Base-by-base conservation (phyloP, 2,888 invertebrate genomes). In the Euzophera pinguis region DNA sequence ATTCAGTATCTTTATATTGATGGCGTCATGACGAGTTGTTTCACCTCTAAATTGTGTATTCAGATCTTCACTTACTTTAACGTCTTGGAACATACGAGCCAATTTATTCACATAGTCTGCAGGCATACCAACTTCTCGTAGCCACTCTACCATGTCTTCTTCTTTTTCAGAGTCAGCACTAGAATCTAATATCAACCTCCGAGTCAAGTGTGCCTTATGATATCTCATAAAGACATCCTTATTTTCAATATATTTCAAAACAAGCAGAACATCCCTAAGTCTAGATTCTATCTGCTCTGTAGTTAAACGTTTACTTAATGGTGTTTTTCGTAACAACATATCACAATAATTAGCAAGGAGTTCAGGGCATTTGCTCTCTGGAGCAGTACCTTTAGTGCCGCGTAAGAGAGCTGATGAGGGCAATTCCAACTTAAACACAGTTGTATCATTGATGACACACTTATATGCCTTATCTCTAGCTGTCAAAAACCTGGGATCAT, bases 221-320 rank as follows among this genome's bases (percentile, higher is more conserved):
- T 98, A 99, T 64, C 99, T 92, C 99, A 99, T 99, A 83, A 99
- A 99, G 27, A 99, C 99, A 91, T 99, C 99, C 84, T 99, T 99
- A 87, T 99, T 99, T 81, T 97, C 97, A 63, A 99, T 98, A 87
- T 99, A 99, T 84, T 99, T 99, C 61, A 99, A 92, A 61, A 99
- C 98, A 78, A 99, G 91, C 60, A 99, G 89, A 65, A 99, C 98
- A 91, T 99, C 97, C 76, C 93, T 95, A 57, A 99, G 92, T 72
- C 98, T 95, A 57, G 93, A 94, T 87, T 99, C 99, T 65, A 99
- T 98, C 90, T 99, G 98, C 78, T 99, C 99, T 60, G 96, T 96
- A 13, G 98, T 98, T 57, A 99, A 93, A 66, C 97, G 94, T 89
- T 99, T 99, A 85, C 98, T 98, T 60, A 99, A 91, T 22, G 98